Evolutionary conservation across 2,113 vertebrate species (phyloP).

Genomic region (Bostrychus sinensis): DNA sequence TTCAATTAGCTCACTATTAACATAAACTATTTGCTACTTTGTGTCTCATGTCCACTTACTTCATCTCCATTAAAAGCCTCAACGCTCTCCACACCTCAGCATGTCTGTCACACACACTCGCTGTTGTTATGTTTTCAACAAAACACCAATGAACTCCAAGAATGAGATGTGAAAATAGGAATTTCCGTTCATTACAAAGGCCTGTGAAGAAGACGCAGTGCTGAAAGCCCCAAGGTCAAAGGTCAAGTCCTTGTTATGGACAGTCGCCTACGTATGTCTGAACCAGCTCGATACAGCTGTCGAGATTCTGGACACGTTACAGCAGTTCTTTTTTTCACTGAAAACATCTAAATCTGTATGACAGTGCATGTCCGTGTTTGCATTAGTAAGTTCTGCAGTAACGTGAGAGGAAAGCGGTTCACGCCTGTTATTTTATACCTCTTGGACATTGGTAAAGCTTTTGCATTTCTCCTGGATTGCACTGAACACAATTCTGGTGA

Average conservation of each 20-base stretch:
- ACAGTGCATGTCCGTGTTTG: not conserved
- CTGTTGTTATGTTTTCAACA: slow-evolving; percentile 38
- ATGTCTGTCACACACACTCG: slow-evolving; percentile 7
- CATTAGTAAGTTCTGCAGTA: slow-evolving; percentile 1
- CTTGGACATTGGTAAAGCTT: not conserved
- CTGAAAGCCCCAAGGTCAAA: slow-evolving; percentile 53
- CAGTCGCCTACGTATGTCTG: slow-evolving; percentile 44
- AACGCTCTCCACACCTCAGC: not conserved
- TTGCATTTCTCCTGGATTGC: not conserved
- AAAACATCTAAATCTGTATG: slow-evolving; percentile 32
- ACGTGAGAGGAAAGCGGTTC: not conserved
- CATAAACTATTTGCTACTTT: slow-evolving; percentile 1
- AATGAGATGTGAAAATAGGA: slow-evolving; percentile 44
- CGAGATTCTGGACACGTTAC: slow-evolving; percentile 38
- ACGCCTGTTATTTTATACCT: not conserved
- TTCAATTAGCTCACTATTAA: slow-evolving; percentile 13
- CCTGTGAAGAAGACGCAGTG: slow-evolving; percentile 38
- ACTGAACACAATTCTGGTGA: not conserved
- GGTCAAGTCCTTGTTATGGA: slow-evolving; percentile 69
- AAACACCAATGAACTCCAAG: slow-evolving; percentile 58
- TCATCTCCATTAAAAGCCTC: not conserved
- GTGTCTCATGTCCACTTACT: slow-evolving; percentile 5
- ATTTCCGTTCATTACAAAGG: slow-evolving; percentile 44
- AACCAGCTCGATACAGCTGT: slow-evolving; percentile 42
- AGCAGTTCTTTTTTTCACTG: slow-evolving; percentile 32